Evolutionary conservation across 2,888 invertebrate genomes (phyloP), one percentile per base, ranked within the genome.

Genomic region (Agrotis segetum): DNA sequence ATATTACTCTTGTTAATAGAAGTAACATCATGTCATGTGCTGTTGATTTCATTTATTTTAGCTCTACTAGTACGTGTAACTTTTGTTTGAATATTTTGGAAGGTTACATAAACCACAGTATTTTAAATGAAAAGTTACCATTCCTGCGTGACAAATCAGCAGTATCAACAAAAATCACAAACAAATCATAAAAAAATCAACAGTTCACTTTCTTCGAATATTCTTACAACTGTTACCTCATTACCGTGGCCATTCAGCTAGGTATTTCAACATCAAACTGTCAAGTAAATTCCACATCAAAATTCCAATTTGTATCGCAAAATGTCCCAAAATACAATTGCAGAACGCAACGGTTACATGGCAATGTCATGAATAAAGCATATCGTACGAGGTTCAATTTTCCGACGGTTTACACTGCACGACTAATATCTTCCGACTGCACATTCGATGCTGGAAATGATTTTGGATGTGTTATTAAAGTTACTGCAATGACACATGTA

Each of bases 281-380:
- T 89, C 90, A 90, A 91, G 89, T 87, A 89, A 88, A 90, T 90
- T 90, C 78, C 84, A 81, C 88, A 89, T 90, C 88, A 88, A 89
- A 91, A 89, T 89, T 89, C 87, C 85, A 86, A 88, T 89, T 89
- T 84, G 84, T 83, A 87, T 82, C 85, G 73, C 89, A 87, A 87
- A 90, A 90, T 90, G 85, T 87, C 88, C 73, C 84, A 82, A 89
- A 91, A 88, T 90, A 90, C 92, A 91, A 92, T 91, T 89, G 90
- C 88, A 90, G 85, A 87, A 82, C 78, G 87, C 86, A 87, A 84
- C 82, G 77, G 87, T 84, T 83, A 82, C 90, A 86, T 85, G 86
- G 83, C 87, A 83, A 86, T 89, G 89, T 90, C 91, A 93, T 94
- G 94, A 93, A 94, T 94, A 95, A 94, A 90, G 89, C 92, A 93